Base-by-base conservation (phyloP, 2,888 invertebrate species). In the Ellobium chinense region DNA sequence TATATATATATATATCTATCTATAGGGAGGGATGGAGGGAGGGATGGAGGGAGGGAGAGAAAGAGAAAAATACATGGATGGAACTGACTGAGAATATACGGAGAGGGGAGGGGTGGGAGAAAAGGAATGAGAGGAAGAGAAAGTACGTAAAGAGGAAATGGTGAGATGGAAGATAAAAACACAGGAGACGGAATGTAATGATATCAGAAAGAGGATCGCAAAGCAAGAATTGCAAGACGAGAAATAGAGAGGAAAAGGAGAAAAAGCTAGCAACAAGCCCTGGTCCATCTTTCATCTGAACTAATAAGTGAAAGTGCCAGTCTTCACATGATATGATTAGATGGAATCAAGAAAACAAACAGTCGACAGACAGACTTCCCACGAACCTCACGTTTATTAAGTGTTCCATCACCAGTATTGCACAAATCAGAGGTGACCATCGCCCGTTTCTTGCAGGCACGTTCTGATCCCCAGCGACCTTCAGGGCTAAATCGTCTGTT, bases 371-470 rank as follows among this genome's bases (percentile, higher is more conserved):
- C 69, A n/a, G n/a, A 31, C 69, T 56, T 31, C 24, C 54, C 34
- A 2, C 12, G 31, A 24, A 70, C n/a, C 34, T 29, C 31, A 24
- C 24, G 72, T 36, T 60, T 27, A 72, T 72, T n/a, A 36, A 36
- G 36, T 60, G 60, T 60, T 60, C 72, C 72, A 72, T 72, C 72
- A 60, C 60, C 72, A 21, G 58, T 72, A 72, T 72, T 72, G 27
- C 72, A 72, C 72, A 72, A 72, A 60, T 36, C 56, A 27, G 18
- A 36, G 36, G 24, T 21, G 3, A 24, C 24, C 37, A 9, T 36
- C 3, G 24, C 2, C 9, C 37, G 24, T 24, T 27, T 18, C 1
- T 27, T 12, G 24, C 1, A 7, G 58, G 58, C 72, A 72, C 72
- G 72, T 72, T 14, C 72, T 36, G 58, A 60, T 56, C 70, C 24